phyloP scores from a whole-genome alignment of 1,140 invertebrate species.

The Diabrotica virgifera region DNA sequence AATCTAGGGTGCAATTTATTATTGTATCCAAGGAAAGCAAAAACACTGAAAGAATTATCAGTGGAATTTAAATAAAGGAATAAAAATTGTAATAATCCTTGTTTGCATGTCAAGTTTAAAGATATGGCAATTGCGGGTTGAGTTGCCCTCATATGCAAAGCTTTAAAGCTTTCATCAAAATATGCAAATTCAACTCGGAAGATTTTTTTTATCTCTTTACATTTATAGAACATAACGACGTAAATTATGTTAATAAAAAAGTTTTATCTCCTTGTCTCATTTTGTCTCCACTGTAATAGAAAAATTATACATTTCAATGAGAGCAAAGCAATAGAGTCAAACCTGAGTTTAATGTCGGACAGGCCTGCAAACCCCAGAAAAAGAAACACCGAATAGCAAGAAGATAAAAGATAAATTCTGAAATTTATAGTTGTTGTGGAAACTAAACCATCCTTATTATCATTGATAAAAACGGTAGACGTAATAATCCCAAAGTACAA shows the following conservation, averaged over 20 bases:
- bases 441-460: no score
- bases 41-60: background rate
- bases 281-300: background rate
- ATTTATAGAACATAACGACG: slow-evolving; percentile 2
- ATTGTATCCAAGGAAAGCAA: background rate
- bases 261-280: slow-evolving; percentile 2
- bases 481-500: no score
- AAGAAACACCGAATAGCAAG: no score
- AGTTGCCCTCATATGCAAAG: slow-evolving; percentile 1
- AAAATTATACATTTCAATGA: slow-evolving; percentile 1
- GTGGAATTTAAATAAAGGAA: background rate
- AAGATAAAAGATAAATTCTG: no score
- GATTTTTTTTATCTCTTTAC: slow-evolving; percentile 3
- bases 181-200: slow-evolving; percentile 1
- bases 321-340: background rate
- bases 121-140: slow-evolving; percentile 1
- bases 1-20: no score
- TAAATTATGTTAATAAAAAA: slow-evolving; percentile 3
- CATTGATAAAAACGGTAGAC: no score
- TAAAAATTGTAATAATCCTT: background rate
- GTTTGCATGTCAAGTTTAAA: background rate
- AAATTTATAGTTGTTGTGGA: no score
- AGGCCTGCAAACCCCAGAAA: no score
- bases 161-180: background rate
- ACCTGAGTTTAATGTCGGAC: background rate